Percentiles rank a stretch among this genome's conserved stretches.
Evolutionary conservation across 2,113 vertebrate genomes (phyloP).

Genomic region (Dicaeum eximium): DNA sequence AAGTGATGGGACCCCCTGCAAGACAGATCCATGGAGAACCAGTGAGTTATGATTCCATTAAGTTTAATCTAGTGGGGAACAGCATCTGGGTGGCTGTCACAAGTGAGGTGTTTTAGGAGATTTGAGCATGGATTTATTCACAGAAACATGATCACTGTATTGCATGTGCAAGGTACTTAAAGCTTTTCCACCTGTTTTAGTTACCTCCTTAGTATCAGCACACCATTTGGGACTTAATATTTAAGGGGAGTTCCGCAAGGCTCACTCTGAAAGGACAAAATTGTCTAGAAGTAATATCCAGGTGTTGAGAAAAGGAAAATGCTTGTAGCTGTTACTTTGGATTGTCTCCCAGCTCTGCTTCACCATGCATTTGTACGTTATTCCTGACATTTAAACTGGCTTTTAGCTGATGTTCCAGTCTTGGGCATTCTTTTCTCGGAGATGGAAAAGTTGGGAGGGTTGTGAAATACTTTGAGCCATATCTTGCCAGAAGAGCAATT

Average conservation of each 20-base stretch:
- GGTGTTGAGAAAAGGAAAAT: neutral
- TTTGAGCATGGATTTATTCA: neutral
- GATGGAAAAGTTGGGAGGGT: neutral
- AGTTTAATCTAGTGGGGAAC: neutral
- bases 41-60: neutral
- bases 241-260: neutral
- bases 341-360: neutral
- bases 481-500: neutral
- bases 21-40: neutral
- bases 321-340: neutral
- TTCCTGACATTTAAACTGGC: neutral
- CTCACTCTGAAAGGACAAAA: neutral
- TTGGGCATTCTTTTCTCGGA: neutral
- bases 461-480: neutral
- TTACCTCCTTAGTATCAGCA: neutral
- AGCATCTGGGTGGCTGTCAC: neutral
- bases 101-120: neutral
- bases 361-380: neutral
- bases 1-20: fast-evolving
- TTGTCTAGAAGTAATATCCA: neutral
- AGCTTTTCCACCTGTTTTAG: neutral
- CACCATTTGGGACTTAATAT: neutral
- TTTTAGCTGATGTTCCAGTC: neutral
- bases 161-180: neutral
- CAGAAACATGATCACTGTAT: neutral